These are phyloP conservation scores for Chelon auratus DNA, from an alignment of 2,797 vertebrate species.

Conservation along the genomic window DNA sequence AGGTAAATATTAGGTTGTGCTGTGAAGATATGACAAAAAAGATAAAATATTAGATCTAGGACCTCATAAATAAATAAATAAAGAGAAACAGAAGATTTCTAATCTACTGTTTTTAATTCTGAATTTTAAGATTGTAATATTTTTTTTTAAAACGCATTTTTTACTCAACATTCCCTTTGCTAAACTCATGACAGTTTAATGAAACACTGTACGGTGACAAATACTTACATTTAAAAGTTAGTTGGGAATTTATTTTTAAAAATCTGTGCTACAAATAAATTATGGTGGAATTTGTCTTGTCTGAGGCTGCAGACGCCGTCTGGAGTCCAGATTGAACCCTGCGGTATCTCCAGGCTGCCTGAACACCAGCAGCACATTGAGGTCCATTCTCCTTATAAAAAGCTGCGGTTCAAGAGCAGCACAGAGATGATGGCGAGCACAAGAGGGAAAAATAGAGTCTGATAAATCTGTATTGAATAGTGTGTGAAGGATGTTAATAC, in stretches of 20 bases:
- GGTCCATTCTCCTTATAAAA: conserved; percentile 63
- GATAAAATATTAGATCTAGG: neutral
- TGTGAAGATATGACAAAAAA: neutral
- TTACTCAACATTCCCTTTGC: neutral
- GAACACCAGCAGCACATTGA: conserved; percentile 66
- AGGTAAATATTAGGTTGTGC: neutral
- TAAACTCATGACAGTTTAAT: neutral
- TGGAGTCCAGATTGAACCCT: conserved; percentile 18
- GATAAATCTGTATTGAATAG: conserved; percentile 86
- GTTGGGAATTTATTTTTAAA: conserved; percentile 17
- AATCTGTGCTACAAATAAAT: conserved; percentile 2
- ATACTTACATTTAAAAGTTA: neutral
- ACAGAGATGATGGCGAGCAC: conserved; percentile 64
- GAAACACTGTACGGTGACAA: neutral
- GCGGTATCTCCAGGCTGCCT: conserved; percentile 40
- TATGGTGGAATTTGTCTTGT: neutral
- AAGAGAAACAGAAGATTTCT: neutral
- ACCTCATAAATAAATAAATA: neutral
- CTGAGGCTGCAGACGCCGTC: conserved; percentile 3
- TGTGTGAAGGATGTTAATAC: conserved; percentile 85
- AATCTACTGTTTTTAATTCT: neutral
- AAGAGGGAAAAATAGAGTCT: conserved; percentile 72
- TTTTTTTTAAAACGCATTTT: neutral
- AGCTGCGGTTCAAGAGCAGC: conserved; percentile 65
- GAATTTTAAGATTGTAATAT: neutral